These are phyloP conservation scores for Perdix hodgsoniae DNA, from an alignment of 2,797 vertebrate species.

Conservation along the genomic window DNA sequence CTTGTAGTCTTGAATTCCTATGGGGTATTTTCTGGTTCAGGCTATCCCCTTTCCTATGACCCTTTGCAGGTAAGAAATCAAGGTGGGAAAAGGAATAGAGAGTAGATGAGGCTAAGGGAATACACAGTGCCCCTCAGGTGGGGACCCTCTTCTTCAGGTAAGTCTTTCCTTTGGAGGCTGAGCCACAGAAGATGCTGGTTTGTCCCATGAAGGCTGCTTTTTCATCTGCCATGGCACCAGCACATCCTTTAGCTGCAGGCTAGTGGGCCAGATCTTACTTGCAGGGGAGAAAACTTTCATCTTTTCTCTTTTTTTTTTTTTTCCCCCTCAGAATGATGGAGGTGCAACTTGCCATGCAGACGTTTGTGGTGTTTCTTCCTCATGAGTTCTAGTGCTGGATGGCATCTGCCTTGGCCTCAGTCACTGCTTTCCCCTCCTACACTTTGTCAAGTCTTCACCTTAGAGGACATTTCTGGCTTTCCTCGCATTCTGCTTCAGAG, in stretches of 20 bases:
- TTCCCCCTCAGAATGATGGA: not conserved
- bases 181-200: not conserved
- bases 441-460: not conserved
- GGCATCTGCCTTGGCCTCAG: not conserved
- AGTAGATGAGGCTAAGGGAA: not conserved
- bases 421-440: not conserved
- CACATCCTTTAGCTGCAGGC: not conserved
- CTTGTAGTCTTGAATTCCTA: not conserved
- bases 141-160: not conserved
- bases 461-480: not conserved
- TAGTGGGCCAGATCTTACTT: not conserved
- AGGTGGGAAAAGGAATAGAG: not conserved
- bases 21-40: not conserved
- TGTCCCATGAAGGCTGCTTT: not conserved
- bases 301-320: not conserved
- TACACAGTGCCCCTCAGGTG: not conserved
- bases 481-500: not conserved
- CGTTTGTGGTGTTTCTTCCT: not conserved
- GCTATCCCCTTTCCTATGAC: not conserved
- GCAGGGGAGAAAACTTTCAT: not conserved
- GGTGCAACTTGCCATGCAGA: not conserved
- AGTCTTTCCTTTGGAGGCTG: not conserved
- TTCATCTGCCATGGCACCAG: accelerated
- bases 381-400: not conserved
- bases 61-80: not conserved